A percentile compares a stretch with the other conserved stretches of the same genome.
Evolutionary conservation across 2,888 invertebrate genomes (phyloP).

Genomic region (Nomada ruficornis): DNA sequence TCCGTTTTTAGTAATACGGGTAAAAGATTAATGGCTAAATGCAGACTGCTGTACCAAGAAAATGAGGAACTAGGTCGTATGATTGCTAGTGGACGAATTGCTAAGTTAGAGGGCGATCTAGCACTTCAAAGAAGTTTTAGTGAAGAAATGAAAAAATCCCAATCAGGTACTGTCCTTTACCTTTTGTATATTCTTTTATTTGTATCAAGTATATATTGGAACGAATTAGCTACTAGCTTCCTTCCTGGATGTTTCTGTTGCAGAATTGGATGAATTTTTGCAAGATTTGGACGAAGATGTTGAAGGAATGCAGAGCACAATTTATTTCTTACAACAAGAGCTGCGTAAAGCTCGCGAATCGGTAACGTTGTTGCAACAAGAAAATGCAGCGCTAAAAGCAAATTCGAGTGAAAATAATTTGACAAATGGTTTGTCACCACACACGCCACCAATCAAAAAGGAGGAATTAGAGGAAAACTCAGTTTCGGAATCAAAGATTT

Average conservation of each 20-base stretch:
- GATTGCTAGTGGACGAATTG: constrained; percentile 97
- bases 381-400: constrained; percentile 81
- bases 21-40: constrained; percentile 98
- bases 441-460: constrained; percentile 80
- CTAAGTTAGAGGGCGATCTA: constrained; percentile 97
- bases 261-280: constrained; percentile 97
- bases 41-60: constrained; percentile 96
- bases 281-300: constrained; percentile 98
- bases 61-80: constrained; percentile 98
- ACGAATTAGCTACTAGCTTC: neutral
- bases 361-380: constrained; percentile 88
- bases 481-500: constrained; percentile 59
- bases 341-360: constrained; percentile 92
- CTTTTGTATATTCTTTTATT: neutral
- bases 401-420: constrained; percentile 74
- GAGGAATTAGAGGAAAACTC: constrained; percentile 69
- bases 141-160: constrained; percentile 98
- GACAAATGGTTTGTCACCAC: constrained; percentile 81
- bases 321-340: constrained; percentile 96
- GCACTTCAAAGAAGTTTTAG: constrained; percentile 97
- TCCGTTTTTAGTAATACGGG: constrained; percentile 92
- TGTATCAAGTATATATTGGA: neutral
- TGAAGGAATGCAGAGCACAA: constrained; percentile 99
- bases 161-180: constrained; percentile 89
- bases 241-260: neutral